Base-by-base conservation (phyloP, 2,113 vertebrate genomes). In the zebrafish (Danio rerio) region DNA sequence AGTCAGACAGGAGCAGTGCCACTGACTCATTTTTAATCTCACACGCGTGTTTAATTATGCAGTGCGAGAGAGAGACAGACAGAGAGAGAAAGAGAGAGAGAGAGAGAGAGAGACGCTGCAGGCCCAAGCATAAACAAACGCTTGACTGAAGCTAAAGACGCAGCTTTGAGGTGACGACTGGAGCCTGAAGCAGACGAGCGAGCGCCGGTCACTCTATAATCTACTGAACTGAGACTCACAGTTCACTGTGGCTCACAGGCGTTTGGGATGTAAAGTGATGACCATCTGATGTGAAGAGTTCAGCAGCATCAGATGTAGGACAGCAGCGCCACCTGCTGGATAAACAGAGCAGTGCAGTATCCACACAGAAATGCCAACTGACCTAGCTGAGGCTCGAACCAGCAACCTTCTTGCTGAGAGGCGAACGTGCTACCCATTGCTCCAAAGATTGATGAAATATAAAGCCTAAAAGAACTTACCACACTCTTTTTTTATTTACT, bases 1-100 rank as follows among this genome's bases (percentile, higher is more conserved):
- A 52, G 7, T 7, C 80, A 81, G 68, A 59, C 68, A 69, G 65
- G 53, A 63, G 20, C 59, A 52, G 21, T 62, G 9, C 21, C 47
- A 20, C 69, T 74, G 77, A 84, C 9, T 80, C 76, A 50, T 63
- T 40, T 12, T 42, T 75, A 73, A 72, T 65, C 63, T 82, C 63
- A 68, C 61, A 43, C 66, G 78, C 16, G 50, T 45, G 11, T 78
- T 72, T 80, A 80, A 69, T 85, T 58, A 74, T 81, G 45, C 68
- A 43, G 49, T 1, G 49, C 52, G 20, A 78, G 62, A 74, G 11
- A 18, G 63, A 15, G 8, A n/a, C 7, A 76, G 40, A n/a, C 15
- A 69, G 43, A 20, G 66, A 69, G 13, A 50, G 45, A 70, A n/a
- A 74, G 11, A 18, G 63, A 15, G 8, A n/a, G 5, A 76, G 40